Percentiles rank a stretch among this genome's conserved stretches.
Conservation (phyloP, 2,113 vertebrate genomes). For the Trinectes maculatus region DNA sequence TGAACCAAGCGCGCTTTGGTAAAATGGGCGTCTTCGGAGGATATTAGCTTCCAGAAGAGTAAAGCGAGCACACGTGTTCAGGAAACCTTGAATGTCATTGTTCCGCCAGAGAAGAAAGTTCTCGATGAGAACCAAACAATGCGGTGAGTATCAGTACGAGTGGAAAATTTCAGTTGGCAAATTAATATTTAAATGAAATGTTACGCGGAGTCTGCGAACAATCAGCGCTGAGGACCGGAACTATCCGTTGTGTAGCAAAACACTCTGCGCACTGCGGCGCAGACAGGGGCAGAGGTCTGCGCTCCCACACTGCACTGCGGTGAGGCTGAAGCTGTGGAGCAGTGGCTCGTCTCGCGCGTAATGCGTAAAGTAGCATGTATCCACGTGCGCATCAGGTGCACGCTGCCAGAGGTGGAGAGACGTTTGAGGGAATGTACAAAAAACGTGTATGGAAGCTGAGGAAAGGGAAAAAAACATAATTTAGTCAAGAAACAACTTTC, state of each 20-base stretch:
- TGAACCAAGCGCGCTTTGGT: too few relatives aligned
- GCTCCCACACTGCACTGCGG: not conserved
- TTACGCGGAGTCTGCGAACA: conserved; percentile 43
- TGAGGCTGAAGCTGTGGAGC: conserved; percentile 11
- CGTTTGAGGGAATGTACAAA: conserved; percentile 17
- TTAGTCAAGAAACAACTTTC: not conserved
- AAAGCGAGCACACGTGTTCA: conserved; percentile 19
- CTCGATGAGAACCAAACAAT: conserved; percentile 28
- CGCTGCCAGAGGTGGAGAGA: conserved; percentile 2
- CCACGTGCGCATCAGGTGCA: conserved; percentile 62
- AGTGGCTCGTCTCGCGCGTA: too few relatives aligned
- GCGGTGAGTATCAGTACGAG: conserved; percentile 33
- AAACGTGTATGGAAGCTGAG: not conserved
- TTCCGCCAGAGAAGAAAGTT: conserved; percentile 40
- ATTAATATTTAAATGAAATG: conserved; percentile 60
- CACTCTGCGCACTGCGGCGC: not conserved
- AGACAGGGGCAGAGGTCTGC: not conserved
- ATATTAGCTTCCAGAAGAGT: too few relatives aligned
- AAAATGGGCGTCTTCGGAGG: too few relatives aligned
- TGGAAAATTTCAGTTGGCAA: conserved; percentile 52
- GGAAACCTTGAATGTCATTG: conserved; percentile 34
- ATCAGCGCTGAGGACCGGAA: conserved; percentile 42
- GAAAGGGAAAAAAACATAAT: not conserved
- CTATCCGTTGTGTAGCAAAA: conserved; percentile 42
- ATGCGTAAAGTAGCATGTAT: conserved; percentile 53